Evolutionary conservation across 2,797 vertebrate genomes (phyloP).

Genomic region (Chiroxiphia lanceolata): DNA sequence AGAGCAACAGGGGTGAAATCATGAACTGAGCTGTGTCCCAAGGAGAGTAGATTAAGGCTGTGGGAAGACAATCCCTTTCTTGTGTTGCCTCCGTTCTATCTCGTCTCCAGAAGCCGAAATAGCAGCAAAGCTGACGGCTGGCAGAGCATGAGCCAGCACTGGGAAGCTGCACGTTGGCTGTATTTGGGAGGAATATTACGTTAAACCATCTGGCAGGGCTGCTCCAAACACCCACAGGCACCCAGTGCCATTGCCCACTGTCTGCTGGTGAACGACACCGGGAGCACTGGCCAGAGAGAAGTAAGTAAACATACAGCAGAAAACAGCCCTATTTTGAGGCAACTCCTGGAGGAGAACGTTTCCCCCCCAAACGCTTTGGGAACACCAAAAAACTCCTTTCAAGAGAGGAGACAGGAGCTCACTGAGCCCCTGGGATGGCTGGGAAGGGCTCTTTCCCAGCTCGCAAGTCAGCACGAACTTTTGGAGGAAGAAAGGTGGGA

Average conservation of each 20-base stretch:
- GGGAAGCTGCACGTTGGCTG: neutral
- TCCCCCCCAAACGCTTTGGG: neutral
- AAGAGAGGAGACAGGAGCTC: neutral
- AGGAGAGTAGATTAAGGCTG: neutral
- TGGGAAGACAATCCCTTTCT: neutral
- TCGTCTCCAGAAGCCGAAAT: neutral
- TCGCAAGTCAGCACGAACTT: rapidly evolving
- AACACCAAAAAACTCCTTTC: neutral
- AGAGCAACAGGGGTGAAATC: neutral
- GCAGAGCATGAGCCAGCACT: neutral
- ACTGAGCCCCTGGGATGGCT: rapidly evolving
- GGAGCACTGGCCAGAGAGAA: neutral
- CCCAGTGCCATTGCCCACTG: rapidly evolving
- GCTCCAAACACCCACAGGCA: neutral
- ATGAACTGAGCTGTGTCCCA: rapidly evolving
- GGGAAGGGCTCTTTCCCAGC: neutral
- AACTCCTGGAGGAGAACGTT: rapidly evolving
- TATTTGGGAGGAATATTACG: neutral
- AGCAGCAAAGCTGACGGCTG: neutral
- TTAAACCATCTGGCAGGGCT: neutral
- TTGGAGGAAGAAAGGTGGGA: neutral
- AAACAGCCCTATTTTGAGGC: neutral
- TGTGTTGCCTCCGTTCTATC: rapidly evolving
- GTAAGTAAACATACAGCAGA: neutral
- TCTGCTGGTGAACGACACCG: rapidly evolving